Evolutionary conservation across 2,113 vertebrate species (phyloP).

Genomic region (Tympanuchus pallidicinctus): DNA sequence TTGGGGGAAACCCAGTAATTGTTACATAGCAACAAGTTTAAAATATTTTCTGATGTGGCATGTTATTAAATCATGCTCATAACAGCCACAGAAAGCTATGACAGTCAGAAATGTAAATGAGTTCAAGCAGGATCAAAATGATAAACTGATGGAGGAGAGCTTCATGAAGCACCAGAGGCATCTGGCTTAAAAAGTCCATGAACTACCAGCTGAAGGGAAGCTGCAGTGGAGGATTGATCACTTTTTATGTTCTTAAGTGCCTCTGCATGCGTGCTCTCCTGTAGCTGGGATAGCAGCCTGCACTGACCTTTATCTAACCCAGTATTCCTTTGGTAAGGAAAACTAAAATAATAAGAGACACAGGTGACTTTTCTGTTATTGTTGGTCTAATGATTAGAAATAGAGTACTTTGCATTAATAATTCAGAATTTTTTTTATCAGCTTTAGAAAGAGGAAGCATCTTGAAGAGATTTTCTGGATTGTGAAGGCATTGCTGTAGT

Average conservation of each 20-base stretch:
- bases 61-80: neutral
- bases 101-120: neutral
- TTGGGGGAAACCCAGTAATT: neutral
- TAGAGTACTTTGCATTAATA: neutral
- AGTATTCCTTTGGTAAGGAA: neutral
- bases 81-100: neutral
- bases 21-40: neutral
- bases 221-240: rapidly evolving
- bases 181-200: neutral
- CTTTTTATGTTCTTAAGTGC: neutral
- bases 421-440: neutral
- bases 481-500: neutral
- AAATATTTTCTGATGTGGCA: neutral
- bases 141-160: neutral
- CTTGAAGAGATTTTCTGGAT: neutral
- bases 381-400: neutral
- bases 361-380: neutral
- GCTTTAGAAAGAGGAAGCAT: neutral
- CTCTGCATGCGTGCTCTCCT: neutral
- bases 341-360: neutral
- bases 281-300: neutral
- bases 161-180: neutral
- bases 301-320: neutral
- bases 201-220: neutral
- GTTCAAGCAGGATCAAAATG: neutral